Conservation (phyloP, 2,113 vertebrate genomes). For the Pterocles burchelli region DNA sequence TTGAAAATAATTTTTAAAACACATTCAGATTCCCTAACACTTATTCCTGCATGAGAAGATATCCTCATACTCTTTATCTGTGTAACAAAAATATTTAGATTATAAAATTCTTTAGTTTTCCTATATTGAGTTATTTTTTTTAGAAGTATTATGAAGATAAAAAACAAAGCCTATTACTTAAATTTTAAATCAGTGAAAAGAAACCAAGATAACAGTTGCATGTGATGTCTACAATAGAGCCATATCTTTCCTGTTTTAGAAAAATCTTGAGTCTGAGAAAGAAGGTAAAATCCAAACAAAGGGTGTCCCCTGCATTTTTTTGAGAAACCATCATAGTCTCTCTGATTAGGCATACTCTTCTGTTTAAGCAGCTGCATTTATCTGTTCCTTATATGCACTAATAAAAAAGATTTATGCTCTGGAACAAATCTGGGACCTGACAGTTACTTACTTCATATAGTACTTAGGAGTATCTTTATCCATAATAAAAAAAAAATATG, state of each 20-base stretch:
- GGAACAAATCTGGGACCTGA: background rate
- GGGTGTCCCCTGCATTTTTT: background rate
- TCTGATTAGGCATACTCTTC: background rate
- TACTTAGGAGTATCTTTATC: background rate
- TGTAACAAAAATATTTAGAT: background rate
- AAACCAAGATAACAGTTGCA: background rate
- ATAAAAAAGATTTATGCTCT: background rate
- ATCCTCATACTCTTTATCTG: background rate
- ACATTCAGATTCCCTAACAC: background rate
- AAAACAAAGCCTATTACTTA: background rate
- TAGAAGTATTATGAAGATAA: background rate
- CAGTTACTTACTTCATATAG: background rate
- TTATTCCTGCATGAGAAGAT: background rate
- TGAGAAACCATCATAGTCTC: background rate
- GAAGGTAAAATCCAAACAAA: background rate
- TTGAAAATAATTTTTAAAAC: background rate
- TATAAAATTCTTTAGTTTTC: background rate
- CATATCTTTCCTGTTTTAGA: background rate
- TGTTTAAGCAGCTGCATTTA: background rate
- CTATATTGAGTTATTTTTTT: background rate
- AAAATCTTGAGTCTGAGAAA: background rate
- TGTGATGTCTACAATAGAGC: background rate
- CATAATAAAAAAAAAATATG: background rate
- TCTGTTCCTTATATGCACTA: background rate
- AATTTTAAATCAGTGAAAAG: background rate